Evolutionary conservation across 2,113 vertebrate species (phyloP), one percentile per base, ranked within the genome.

Genomic region (Lepisosteus oculatus): DNA sequence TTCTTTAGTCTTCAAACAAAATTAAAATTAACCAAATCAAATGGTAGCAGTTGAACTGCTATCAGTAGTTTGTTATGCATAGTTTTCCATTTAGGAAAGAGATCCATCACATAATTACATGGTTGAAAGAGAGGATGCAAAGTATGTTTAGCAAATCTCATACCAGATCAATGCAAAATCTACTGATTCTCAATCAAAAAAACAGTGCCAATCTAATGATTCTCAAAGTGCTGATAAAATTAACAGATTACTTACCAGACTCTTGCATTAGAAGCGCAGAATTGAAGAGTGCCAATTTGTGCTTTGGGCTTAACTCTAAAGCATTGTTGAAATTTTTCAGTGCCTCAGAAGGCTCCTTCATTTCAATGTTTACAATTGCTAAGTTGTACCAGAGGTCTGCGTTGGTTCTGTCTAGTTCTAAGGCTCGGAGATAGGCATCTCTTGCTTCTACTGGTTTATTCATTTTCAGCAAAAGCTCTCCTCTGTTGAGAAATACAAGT

Each of bases 341-440:
- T 3, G 97, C 97, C 80, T 98, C 96, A 0, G 90, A 78, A 3
- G 95, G 94, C 80, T 98, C 96, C 87, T 98, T 99, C 90, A 99
- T 93, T 85, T 99, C 97, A 57, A 99, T 99, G 79, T 96, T 93
- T 81, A 99, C 97, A 67, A 99, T 99, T 12, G 97, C 97, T 83
- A 99, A 83, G 83, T 99, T 99, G 89, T 99, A 99, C 97, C 97
- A 99, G 70, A 99, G 90, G 80, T 99, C 97, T 51, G 97, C 95
- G 67, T 99, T 99, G 78, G 84, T 91, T 78, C 85, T 89, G 82
- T 99, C 97, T 59, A 99, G 88, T 63, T 98, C 96, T 56, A 99
- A 62, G 7, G 97, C 97, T 74, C 92, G 88, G 44, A 97, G 87
- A 79, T 99, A 99, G 15, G 97, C 95, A 65, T 99, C 96, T 45